phyloP scores from a whole-genome alignment of 2,888 invertebrate species.

The Emesis furor region DNA sequence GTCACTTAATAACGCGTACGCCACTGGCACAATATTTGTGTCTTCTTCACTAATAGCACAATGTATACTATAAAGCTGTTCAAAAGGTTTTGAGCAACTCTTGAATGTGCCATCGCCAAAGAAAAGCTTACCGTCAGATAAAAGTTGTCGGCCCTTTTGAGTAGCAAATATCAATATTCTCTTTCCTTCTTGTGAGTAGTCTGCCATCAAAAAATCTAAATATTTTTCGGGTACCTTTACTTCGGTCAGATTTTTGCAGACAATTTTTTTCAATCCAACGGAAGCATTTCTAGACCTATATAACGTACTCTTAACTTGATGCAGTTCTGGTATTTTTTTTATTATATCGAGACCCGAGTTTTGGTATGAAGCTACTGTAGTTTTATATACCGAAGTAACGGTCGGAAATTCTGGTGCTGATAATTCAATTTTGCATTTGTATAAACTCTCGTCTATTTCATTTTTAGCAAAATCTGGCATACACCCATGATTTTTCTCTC shows the following conservation, averaged over 20 bases:
- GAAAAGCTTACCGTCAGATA: neutral
- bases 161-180: slow-evolving; percentile 5
- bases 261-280: neutral
- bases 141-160: neutral
- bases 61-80: neutral
- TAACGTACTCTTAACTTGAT: neutral
- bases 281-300: slow-evolving; percentile 7
- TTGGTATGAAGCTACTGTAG: neutral
- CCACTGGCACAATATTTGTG: neutral
- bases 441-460: slow-evolving; percentile 9
- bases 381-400: neutral
- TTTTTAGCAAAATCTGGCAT: slow-evolving; percentile 51
- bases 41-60: neutral
- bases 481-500: slow-evolving; percentile 51
- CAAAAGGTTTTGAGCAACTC: neutral
- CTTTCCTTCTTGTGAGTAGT: slow-evolving; percentile 5
- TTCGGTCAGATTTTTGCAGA: neutral
- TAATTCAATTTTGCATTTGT: neutral
- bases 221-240: slow-evolving; percentile 9
- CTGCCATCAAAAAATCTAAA: slow-evolving; percentile 3
- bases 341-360: neutral
- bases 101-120: neutral
- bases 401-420: neutral
- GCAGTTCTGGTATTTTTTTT: neutral
- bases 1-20: neutral